Base-by-base conservation (phyloP, 37 sponge, comb jelly and placozoan species). In the Bolinopsis microptera region DNA sequence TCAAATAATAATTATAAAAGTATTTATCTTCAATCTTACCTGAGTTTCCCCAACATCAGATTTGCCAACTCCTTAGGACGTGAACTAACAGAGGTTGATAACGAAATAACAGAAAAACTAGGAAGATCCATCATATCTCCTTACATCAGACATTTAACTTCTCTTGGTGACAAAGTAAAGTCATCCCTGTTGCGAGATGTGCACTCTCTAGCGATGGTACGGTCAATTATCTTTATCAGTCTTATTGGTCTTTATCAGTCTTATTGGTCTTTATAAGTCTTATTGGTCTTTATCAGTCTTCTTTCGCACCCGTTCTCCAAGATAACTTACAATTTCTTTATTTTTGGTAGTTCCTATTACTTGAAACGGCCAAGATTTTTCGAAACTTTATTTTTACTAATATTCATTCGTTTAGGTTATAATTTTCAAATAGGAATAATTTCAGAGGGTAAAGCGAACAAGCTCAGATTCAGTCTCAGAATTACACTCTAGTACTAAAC, bases 401-500 rank as follows among this genome's bases (percentile, higher is more conserved):
- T 13, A 48, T 48, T 48, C 61, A 13, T 48, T 48, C n/a, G n/a
- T n/a, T n/a, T n/a, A n/a, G n/a, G n/a, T 74, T 13, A 67, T 67
- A 67, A 67, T 22, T 67, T 22, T 67, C 18, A 22, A 18, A 67
- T 18, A 67, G 13, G 13, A 13, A 67, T 18, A 13, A 23, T 77
- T 77, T 77, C 90, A 86, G 90, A 24, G 90, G 2, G 18, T 86
- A 0, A 39, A 41, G 30, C 37, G 22, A 16, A 86, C 90, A 25
- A 86, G 90, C 26, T 86, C 90, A 3, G 90, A 86, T 2, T 86
- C 61, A 0, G 26, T 86, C 0, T 86, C 90, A 41, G 90, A 86
- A 48, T 41, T 86, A 22, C 90, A 86, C 61, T 35, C 90, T 16
- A 86, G 90, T 26, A 21, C 35, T 13, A 86, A 86, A 27, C 41